phyloP scores from a whole-genome alignment of 2,888 invertebrate species.

The Ormyrus labotus region DNA sequence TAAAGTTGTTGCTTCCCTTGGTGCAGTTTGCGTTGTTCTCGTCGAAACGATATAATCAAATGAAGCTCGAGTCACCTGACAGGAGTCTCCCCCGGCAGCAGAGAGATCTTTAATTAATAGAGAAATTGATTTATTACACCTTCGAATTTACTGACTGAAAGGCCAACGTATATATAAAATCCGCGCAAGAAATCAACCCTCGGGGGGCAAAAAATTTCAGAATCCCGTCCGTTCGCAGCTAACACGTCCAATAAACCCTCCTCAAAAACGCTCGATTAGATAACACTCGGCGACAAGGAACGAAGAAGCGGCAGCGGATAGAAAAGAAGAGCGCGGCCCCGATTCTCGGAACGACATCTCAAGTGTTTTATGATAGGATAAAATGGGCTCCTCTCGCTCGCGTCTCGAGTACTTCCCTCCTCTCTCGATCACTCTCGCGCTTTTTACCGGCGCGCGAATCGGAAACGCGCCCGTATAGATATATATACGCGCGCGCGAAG shows the following conservation, averaged over 20 bases:
- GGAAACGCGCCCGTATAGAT: not conserved
- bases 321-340: not conserved
- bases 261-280: conserved; percentile 18
- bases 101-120: no score
- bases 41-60: no score
- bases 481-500: no score
- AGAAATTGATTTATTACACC: no score
- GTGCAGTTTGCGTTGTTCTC: no score
- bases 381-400: conserved; percentile 44
- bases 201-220: no score
- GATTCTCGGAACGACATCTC: conserved; percentile 51
- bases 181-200: no score
- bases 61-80: no score
- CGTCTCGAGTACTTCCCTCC: conserved; percentile 33
- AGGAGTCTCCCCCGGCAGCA: no score
- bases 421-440: conserved; percentile 42
- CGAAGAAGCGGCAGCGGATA: not conserved
- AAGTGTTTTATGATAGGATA: conserved; percentile 54
- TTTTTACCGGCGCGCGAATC: conserved; percentile 44
- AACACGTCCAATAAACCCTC: not conserved
- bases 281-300: not conserved
- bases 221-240: not conserved
- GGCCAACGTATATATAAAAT: no score
- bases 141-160: no score
- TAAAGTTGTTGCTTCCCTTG: no score